Percentiles rank a stretch among this genome's conserved stretches.
phyloP scores from a whole-genome alignment of 2,888 invertebrate species.

The Melikaiella ostensackeni region DNA sequence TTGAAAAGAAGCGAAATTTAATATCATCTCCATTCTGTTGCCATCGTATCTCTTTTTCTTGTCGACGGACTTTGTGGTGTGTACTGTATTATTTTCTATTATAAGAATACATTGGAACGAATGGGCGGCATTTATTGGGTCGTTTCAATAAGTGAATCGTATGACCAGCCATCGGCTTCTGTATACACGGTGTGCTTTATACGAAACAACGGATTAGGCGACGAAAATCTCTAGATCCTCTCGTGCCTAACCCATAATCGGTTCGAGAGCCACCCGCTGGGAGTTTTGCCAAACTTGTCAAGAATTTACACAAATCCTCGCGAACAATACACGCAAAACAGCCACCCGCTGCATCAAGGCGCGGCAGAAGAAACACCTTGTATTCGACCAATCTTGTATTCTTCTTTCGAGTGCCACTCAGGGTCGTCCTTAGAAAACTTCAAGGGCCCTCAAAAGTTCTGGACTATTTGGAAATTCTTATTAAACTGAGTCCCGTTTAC shows the following conservation, averaged over 20 bases:
- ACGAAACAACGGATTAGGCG: slow-evolving; percentile 58
- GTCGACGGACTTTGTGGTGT: slow-evolving; percentile 4
- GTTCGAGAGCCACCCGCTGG: slow-evolving; percentile 65
- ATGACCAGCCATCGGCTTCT: slow-evolving; percentile 25
- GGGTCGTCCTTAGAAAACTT: slow-evolving; percentile 17
- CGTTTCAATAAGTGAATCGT: slow-evolving; percentile 46
- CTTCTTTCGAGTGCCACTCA: slow-evolving; percentile 45
- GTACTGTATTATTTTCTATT: slow-evolving; percentile 36
- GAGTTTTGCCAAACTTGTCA: slow-evolving; percentile 73
- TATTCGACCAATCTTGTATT: slow-evolving; percentile 38
- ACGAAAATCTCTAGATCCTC: slow-evolving; percentile 53
- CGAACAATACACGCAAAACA: slow-evolving; percentile 54
- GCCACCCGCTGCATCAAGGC: slow-evolving; percentile 52
- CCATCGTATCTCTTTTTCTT: slow-evolving; percentile 14
- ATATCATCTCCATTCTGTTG: slow-evolving; percentile 26
- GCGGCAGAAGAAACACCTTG: slow-evolving; percentile 40
- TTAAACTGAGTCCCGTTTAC: neutral
- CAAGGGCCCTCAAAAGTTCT: slow-evolving; percentile 43
- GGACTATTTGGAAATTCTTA: slow-evolving; percentile 49
- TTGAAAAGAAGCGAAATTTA: slow-evolving; percentile 30
- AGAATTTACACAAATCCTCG: slow-evolving; percentile 53
- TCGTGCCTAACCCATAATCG: slow-evolving; percentile 51
- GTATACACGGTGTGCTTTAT: slow-evolving; percentile 27
- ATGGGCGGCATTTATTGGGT: slow-evolving; percentile 50
- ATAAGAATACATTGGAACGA: slow-evolving; percentile 29